These are phyloP conservation scores for Homarus americanus DNA, from an alignment of 1,140 invertebrate species.

Conservation along the genomic window DNA sequence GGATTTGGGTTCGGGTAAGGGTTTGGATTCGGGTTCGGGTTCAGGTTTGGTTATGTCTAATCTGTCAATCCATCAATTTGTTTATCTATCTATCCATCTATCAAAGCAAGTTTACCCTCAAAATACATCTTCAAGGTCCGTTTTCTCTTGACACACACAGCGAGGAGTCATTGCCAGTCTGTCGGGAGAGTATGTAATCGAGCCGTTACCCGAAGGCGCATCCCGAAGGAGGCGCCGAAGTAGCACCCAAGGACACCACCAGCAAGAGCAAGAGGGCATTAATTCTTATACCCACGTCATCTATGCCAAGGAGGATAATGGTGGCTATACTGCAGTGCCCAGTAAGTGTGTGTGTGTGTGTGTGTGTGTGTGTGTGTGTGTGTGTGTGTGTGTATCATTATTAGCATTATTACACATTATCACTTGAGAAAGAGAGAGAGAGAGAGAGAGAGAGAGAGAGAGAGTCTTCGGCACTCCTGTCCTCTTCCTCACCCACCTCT, in stretches of 20 bases:
- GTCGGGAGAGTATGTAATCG: slow-evolving; percentile 65
- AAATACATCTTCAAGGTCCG: neutral
- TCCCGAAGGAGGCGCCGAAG: neutral
- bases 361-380: neutral
- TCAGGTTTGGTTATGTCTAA: too few relatives aligned
- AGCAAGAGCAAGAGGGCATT: neutral
- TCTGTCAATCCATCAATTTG: neutral
- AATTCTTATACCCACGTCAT: slow-evolving; percentile 21
- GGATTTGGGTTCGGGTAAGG: too few relatives aligned
- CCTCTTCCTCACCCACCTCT: neutral
- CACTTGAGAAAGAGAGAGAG: neutral
- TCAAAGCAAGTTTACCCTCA: neutral
- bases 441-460: neutral
- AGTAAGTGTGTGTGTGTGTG: neutral
- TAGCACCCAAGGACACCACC: neutral
- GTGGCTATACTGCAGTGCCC: slow-evolving; percentile 5
- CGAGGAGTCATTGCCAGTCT: slow-evolving; percentile 65
- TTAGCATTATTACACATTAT: neutral
- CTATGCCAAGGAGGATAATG: slow-evolving; percentile 31
- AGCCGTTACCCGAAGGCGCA: slow-evolving; percentile 47
- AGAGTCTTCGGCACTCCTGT: neutral
- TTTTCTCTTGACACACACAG: slow-evolving; percentile 19
- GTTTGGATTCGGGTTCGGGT: too few relatives aligned
- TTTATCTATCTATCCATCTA: neutral
- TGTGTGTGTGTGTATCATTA: neutral